A percentile compares a stretch with the other conserved stretches of the same genome.
Evolutionary conservation across 35 echinoderm and acorn worm genomes (phyloP).

Genomic region (Apostichopus japonicus): DNA sequence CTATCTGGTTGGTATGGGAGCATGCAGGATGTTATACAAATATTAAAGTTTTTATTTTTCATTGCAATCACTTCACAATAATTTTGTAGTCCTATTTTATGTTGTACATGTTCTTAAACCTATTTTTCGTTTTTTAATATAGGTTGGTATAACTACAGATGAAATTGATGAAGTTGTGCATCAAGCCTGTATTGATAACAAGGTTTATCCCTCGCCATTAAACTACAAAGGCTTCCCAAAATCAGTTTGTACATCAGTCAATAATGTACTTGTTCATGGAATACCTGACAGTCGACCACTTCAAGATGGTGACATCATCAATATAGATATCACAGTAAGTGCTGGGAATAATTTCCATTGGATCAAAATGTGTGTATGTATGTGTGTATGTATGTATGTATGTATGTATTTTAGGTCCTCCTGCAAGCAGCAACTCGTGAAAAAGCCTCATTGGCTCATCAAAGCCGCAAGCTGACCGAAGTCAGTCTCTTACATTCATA

Average conservation of each 20-base stretch:
- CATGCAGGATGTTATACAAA: too few relatives aligned
- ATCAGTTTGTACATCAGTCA: slow-evolving; percentile 97
- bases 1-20: too few relatives aligned
- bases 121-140: slow-evolving; percentile 24
- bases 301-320: slow-evolving; percentile 92
- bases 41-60: too few relatives aligned
- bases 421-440: too few relatives aligned
- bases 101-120: neutral
- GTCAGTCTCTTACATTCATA: too few relatives aligned
- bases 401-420: too few relatives aligned
- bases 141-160: slow-evolving; percentile 97
- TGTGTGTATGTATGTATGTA: neutral
- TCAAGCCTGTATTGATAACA: slow-evolving; percentile 82
- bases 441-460: too few relatives aligned
- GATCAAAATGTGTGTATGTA: neutral
- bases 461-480: too few relatives aligned
- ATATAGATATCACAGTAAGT: slow-evolving; percentile 91
- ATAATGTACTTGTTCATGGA: slow-evolving; percentile 93
- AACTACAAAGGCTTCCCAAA: slow-evolving; percentile 92
- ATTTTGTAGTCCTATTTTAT: too few relatives aligned
- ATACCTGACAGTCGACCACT: slow-evolving; percentile 90
- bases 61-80: too few relatives aligned
- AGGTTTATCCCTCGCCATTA: slow-evolving; percentile 91
- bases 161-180: slow-evolving; percentile 82
- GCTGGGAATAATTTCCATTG: neutral